Conservation (phyloP, 2,888 invertebrate genomes). For the Pseudococcus jackbeardsleyi region DNA sequence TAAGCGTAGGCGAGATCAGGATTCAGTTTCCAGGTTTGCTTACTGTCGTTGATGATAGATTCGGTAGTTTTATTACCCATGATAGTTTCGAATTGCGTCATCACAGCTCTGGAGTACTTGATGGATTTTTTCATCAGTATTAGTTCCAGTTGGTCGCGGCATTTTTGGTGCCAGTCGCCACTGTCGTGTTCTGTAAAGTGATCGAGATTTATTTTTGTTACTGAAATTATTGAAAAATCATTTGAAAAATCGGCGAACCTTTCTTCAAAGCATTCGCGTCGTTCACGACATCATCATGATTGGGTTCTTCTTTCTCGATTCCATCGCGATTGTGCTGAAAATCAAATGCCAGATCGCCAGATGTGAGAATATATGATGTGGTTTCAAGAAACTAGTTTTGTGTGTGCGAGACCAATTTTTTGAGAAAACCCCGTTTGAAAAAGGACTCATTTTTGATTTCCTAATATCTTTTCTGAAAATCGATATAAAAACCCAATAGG, state of each 20-base stretch:
- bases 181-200: neutral
- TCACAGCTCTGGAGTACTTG: neutral
- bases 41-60: neutral
- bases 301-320: neutral
- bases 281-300: neutral
- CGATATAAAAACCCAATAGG: too few relatives aligned
- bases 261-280: neutral
- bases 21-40: neutral
- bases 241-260: neutral
- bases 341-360: neutral
- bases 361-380: too few relatives aligned
- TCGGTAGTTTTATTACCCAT: neutral
- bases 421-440: too few relatives aligned
- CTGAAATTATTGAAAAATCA: too few relatives aligned
- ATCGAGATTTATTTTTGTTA: neutral
- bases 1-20: neutral
- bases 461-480: too few relatives aligned
- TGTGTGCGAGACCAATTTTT: too few relatives aligned
- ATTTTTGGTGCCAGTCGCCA: neutral
- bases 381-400: too few relatives aligned
- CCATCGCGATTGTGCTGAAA: neutral
- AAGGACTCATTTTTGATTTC: too few relatives aligned
- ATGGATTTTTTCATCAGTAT: neutral
- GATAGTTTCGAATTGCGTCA: neutral
- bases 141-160: neutral